Conservation (phyloP, 1,140 invertebrate genomes). For the Uloborus diversus region DNA sequence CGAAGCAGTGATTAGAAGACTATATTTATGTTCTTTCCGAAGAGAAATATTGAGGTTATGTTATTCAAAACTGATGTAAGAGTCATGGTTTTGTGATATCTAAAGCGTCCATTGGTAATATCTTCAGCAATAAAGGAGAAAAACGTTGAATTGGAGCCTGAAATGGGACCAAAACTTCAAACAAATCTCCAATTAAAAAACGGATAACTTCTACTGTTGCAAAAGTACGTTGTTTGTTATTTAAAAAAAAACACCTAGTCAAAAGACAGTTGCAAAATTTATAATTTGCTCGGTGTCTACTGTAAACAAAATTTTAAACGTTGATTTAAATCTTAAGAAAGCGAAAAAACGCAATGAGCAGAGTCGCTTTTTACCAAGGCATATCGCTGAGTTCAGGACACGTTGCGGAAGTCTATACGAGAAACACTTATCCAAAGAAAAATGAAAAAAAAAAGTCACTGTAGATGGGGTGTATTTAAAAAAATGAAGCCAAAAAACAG, state of each 20-base stretch:
- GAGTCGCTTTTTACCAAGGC: neutral
- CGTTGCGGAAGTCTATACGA: neutral
- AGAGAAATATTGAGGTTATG: neutral
- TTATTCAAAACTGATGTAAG: too few relatives aligned
- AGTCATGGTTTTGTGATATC: too few relatives aligned
- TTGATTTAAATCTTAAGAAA: neutral
- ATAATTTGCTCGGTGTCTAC: neutral
- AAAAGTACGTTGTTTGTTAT: neutral
- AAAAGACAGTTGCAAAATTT: neutral
- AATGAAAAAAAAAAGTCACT: neutral
- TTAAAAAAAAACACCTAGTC: neutral
- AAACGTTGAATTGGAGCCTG: too few relatives aligned
- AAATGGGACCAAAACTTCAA: neutral
- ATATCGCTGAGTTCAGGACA: neutral
- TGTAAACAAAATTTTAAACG: neutral
- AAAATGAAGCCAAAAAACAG: neutral
- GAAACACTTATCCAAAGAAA: neutral
- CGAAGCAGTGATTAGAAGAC: neutral
- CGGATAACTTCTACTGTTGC: neutral
- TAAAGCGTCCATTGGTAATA: too few relatives aligned
- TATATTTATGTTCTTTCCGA: neutral
- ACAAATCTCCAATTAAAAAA: neutral
- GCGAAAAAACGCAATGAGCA: neutral
- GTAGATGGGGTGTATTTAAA: neutral
- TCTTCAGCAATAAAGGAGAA: too few relatives aligned